A percentile compares a stretch with the other conserved stretches of the same genome.
Evolutionary conservation across 2,113 vertebrate species (phyloP).

Genomic region (Antennarius striatus): DNA sequence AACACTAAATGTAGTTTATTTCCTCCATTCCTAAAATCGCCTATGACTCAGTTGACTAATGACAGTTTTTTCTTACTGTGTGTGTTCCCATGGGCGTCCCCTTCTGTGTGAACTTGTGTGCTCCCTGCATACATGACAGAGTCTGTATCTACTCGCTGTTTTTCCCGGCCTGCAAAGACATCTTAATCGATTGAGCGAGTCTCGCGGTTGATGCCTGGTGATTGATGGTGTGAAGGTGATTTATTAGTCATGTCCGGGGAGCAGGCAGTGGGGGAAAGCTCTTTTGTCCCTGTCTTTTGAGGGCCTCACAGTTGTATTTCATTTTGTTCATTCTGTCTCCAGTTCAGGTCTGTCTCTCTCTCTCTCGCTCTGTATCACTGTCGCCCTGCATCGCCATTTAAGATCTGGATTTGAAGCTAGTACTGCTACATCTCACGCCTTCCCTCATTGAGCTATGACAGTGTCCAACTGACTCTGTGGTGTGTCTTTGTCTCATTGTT

Average conservation of each 20-base stretch:
- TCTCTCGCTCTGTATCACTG: conserved; percentile 40
- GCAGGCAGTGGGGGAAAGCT: conserved; percentile 49
- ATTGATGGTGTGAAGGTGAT: conserved; percentile 63
- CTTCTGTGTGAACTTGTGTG: background rate
- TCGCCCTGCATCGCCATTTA: conserved; percentile 49
- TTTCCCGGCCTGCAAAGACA: conserved; percentile 36
- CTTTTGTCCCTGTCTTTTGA: conserved; percentile 64
- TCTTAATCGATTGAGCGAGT: conserved; percentile 39
- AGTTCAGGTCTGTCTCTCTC: background rate
- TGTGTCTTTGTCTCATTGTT: conserved; percentile 13
- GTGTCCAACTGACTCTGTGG: conserved; percentile 2
- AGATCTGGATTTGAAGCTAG: conserved; percentile 32
- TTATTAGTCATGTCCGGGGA: conserved; percentile 58
- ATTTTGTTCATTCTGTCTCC: conserved; percentile 37
- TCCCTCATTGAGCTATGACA: conserved; percentile 14
- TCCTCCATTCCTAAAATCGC: too few species aligned
- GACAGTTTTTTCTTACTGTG: background rate
- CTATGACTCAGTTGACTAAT: background rate
- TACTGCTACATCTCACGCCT: conserved; percentile 24
- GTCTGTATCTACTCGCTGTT: conserved; percentile 30
- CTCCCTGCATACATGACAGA: conserved; percentile 22
- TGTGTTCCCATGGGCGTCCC: background rate
- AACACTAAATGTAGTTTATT: too few species aligned
- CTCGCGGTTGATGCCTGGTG: conserved; percentile 41
- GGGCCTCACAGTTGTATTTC: conserved; percentile 55